A percentile compares a stretch with the other conserved stretches of the same genome.
Evolutionary conservation across 1,140 invertebrate species (phyloP).

Genomic region (Aphis gossypii): DNA sequence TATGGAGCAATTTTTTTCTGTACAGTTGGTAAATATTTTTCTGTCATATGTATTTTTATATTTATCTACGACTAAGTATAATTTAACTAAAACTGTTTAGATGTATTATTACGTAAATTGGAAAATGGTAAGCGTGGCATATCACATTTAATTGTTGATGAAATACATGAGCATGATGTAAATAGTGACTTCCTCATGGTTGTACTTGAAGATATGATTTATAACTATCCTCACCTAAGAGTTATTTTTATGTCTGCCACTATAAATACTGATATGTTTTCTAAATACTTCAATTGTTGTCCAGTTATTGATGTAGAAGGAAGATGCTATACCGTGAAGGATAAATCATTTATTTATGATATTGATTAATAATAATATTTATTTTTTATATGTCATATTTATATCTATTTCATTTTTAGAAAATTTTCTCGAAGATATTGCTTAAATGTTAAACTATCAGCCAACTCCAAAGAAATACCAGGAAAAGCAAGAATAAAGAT

Average conservation of each 20-base stretch:
- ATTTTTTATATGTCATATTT: neutral
- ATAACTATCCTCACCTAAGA: conserved; percentile 85
- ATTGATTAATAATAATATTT: neutral
- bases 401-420: conserved; percentile 66
- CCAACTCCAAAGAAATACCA: conserved; percentile 72
- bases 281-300: conserved; percentile 89
- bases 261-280: conserved; percentile 90
- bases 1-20: conserved; percentile 95
- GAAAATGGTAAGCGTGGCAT: conserved; percentile 86
- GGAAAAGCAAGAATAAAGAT: conserved; percentile 74
- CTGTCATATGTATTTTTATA: neutral
- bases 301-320: conserved; percentile 82
- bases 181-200: conserved; percentile 97
- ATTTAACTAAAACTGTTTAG: conserved; percentile 63
- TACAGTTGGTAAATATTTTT: conserved; percentile 75
- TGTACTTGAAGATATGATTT: conserved; percentile 89
- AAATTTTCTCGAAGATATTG: conserved; percentile 89
- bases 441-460: conserved; percentile 82
- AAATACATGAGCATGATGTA: conserved; percentile 96
- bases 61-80: neutral
- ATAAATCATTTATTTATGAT: conserved; percentile 59
- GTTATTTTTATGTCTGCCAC: conserved; percentile 98
- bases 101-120: conserved; percentile 88
- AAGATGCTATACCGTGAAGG: conserved; percentile 78
- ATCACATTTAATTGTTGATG: conserved; percentile 93